Conservation (phyloP, 2,888 invertebrate genomes). For the Macaria notata region DNA sequence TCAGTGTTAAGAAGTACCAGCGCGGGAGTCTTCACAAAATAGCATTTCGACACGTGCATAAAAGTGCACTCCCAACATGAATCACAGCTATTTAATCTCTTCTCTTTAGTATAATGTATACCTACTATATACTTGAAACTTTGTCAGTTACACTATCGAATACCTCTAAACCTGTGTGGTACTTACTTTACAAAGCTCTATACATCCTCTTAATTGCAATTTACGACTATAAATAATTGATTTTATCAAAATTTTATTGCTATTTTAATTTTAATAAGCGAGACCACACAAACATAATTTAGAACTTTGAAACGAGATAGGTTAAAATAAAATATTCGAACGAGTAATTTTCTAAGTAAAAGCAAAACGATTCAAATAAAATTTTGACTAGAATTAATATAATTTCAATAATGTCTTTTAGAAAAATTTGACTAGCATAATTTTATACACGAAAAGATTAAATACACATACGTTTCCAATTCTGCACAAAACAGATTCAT, state of each 20-base stretch:
- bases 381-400: slow-evolving; percentile 76
- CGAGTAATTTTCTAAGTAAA: slow-evolving; percentile 36
- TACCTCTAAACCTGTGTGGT: slow-evolving; percentile 76
- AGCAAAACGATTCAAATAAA: slow-evolving; percentile 57
- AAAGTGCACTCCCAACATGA: slow-evolving; percentile 71
- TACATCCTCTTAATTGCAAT: slow-evolving; percentile 79
- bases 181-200: slow-evolving; percentile 81
- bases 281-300: slow-evolving; percentile 58
- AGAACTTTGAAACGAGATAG: background rate
- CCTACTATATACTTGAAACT: slow-evolving; percentile 54
- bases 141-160: slow-evolving; percentile 61
- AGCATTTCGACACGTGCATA: slow-evolving; percentile 52
- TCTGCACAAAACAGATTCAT: slow-evolving; percentile 46
- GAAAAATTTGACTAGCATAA: slow-evolving; percentile 76
- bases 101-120: slow-evolving; percentile 60
- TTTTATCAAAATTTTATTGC: slow-evolving; percentile 79
- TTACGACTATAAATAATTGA: slow-evolving; percentile 80
- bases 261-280: slow-evolving; percentile 63
- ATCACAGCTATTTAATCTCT: slow-evolving; percentile 81
- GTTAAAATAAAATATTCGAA: background rate
- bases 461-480: slow-evolving; percentile 53
- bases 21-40: too few relatives aligned
- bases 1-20: too few relatives aligned
- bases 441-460: slow-evolving; percentile 30
- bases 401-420: slow-evolving; percentile 59